These are phyloP conservation scores for Crax fasciolata DNA, from an alignment of 2,797 vertebrate genomes.

Conservation along the genomic window DNA sequence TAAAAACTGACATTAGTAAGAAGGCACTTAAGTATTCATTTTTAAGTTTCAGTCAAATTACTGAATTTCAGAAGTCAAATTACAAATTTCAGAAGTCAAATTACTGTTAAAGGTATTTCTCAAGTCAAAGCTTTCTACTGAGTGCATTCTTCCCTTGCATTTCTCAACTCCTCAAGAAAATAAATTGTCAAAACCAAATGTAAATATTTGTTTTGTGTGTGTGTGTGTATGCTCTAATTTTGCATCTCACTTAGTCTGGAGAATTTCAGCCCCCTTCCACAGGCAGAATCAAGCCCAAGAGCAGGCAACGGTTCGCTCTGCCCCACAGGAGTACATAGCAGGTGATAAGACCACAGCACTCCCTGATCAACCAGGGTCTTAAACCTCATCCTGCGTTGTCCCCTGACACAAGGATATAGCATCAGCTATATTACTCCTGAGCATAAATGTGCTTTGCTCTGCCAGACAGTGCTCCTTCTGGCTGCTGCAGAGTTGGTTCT, in stretches of 20 bases:
- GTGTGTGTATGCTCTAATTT: not conserved
- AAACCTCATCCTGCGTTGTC: not conserved
- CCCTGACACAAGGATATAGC: rapidly evolving
- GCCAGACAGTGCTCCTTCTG: not conserved
- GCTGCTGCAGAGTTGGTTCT: not conserved
- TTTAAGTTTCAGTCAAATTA: not conserved
- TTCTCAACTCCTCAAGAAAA: not conserved
- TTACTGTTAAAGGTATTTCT: not conserved
- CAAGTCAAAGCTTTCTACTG: not conserved
- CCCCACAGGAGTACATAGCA: not conserved
- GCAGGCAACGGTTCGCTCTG: not conserved
- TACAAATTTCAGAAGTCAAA: not conserved
- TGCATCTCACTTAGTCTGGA: not conserved
- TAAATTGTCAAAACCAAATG: not conserved
- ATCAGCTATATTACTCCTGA: not conserved
- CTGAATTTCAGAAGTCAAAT: not conserved
- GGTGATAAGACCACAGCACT: not conserved
- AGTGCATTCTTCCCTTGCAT: not conserved
- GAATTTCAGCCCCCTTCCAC: not conserved
- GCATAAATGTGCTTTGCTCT: not conserved
- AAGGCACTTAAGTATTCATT: not conserved
- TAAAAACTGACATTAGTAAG: not conserved
- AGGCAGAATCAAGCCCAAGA: not conserved
- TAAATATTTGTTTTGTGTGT: not conserved
- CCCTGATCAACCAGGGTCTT: not conserved